Evolutionary conservation across 2,888 invertebrate genomes (phyloP).

Genomic region (Lasioglossum villosulum): DNA sequence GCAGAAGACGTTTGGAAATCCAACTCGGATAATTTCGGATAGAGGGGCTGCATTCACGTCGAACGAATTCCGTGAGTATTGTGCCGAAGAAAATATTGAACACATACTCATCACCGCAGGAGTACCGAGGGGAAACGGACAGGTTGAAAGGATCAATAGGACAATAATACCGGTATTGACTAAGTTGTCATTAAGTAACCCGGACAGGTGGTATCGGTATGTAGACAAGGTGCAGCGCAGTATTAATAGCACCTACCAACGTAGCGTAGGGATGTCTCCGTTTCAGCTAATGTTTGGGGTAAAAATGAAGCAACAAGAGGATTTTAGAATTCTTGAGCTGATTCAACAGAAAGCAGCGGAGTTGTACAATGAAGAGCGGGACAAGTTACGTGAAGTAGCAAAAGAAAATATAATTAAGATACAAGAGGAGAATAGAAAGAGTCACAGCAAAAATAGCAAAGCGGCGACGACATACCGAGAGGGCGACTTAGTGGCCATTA

Average conservation of each 20-base stretch:
- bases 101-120: no score
- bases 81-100: no score
- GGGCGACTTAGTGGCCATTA: conserved; percentile 76
- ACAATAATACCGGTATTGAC: no score
- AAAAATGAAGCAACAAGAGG: background rate
- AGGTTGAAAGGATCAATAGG: no score
- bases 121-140: no score
- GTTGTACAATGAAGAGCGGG: conserved; percentile 42
- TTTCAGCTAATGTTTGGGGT: background rate
- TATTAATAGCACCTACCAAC: conserved; percentile 1
- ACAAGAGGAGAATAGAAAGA: conserved; percentile 61
- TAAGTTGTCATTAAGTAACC: no score
- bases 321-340: background rate
- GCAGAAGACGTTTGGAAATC: no score
- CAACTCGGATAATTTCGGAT: no score
- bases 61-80: no score
- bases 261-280: conserved; percentile 2
- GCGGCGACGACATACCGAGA: conserved; percentile 55
- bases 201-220: no score
- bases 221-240: background rate
- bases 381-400: conserved; percentile 45
- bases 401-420: conserved; percentile 60
- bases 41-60: no score
- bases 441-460: conserved; percentile 49
- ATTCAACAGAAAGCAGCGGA: no score